Evolutionary conservation across 1,140 invertebrate species (phyloP).

Genomic region (Diachasma alloeum): DNA sequence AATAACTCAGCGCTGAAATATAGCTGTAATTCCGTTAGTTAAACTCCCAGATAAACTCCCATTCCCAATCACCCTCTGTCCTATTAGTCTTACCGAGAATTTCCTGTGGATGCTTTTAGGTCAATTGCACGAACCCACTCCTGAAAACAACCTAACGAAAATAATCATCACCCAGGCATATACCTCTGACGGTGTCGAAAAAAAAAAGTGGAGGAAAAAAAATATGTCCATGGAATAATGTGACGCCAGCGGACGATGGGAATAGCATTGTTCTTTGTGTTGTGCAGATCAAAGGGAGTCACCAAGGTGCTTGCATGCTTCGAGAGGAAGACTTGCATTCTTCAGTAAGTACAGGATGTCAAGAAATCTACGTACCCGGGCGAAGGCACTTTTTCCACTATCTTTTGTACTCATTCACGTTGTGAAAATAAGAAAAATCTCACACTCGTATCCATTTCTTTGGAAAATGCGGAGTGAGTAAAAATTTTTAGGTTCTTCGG

Average conservation of each 20-base stretch:
- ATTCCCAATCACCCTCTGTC: not conserved
- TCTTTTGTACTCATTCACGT: not conserved
- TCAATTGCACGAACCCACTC: not conserved
- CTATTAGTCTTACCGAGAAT: not conserved
- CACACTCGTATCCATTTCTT: not conserved
- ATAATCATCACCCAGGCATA: not conserved
- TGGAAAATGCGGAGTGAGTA: not conserved
- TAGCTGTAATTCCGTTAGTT: not conserved
- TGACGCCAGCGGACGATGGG: conserved; percentile 1
- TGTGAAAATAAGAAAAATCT: not conserved
- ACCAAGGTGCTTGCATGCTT: not conserved
- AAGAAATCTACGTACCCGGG: not conserved
- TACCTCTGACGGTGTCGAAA: not conserved
- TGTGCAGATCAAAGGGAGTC: not conserved
- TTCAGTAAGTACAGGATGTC: conserved; percentile 4
- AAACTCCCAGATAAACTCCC: not conserved
- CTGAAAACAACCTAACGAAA: not conserved
- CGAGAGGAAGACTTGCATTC: conserved; percentile 3
- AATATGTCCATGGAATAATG: not conserved
- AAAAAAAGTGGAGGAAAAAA: not conserved
- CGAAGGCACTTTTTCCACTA: not conserved
- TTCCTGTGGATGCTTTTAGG: not conserved
- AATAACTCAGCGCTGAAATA: not conserved
- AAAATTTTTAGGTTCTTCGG: no score
- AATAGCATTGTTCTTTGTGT: conserved; percentile 8